A percentile compares a stretch with the other conserved stretches of the same genome.
Conservation (phyloP, 2,888 invertebrate species). For the Eustalomyia histrio region DNA sequence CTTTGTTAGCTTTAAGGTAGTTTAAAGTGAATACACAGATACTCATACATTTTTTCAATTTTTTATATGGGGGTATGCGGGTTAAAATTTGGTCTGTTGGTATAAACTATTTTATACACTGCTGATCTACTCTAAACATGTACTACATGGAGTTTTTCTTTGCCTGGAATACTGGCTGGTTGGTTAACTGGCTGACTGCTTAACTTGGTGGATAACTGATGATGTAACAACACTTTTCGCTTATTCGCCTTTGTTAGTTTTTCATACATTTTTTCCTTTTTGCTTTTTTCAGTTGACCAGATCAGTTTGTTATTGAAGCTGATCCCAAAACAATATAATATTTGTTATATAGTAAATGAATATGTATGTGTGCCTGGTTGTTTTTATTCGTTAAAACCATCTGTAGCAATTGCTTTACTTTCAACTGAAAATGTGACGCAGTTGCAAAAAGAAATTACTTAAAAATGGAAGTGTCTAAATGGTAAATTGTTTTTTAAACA, state of each 20-base stretch:
- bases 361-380: too few relatives aligned
- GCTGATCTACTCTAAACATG: slow-evolving; percentile 4
- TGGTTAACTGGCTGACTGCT: not conserved
- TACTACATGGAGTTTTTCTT: slow-evolving; percentile 15
- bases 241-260: slow-evolving; percentile 39
- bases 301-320: slow-evolving; percentile 28
- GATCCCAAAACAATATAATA: slow-evolving; percentile 24
- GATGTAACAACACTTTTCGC: slow-evolving; percentile 46
- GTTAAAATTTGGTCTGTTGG: slow-evolving; percentile 13
- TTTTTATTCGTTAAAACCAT: not conserved
- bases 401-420: slow-evolving; percentile 34
- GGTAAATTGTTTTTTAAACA: not conserved
- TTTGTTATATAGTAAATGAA: too few relatives aligned
- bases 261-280: slow-evolving; percentile 5
- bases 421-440: slow-evolving; percentile 15
- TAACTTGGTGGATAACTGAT: too few relatives aligned
- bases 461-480: not conserved
- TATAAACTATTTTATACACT: slow-evolving; percentile 6
- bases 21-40: not conserved
- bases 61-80: slow-evolving; percentile 26
- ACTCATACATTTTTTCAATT: not conserved
- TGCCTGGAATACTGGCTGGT: not conserved
- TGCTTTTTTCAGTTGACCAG: slow-evolving; percentile 17
- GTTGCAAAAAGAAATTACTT: slow-evolving; percentile 2
- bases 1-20: slow-evolving; percentile 24